Evolutionary conservation across 2,888 invertebrate genomes (phyloP).

Genomic region (Parapristionchus giblindavisi): DNA sequence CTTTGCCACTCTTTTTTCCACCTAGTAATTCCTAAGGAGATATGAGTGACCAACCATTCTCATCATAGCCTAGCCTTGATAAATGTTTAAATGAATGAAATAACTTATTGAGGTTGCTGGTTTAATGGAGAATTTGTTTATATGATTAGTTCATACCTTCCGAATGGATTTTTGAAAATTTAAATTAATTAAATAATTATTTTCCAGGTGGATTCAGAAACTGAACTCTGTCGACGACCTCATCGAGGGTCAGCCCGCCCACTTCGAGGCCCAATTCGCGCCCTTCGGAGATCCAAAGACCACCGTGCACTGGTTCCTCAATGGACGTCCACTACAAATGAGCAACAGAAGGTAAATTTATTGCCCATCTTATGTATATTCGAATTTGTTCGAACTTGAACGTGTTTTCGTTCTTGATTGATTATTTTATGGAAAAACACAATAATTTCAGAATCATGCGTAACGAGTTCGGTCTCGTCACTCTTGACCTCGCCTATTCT

Average conservation of each 20-base stretch:
- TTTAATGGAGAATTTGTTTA: too few relatives aligned
- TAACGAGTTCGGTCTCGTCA: slow-evolving; percentile 93
- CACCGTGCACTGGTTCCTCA: slow-evolving; percentile 74
- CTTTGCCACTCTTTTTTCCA: too few relatives aligned
- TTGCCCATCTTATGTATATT: too few relatives aligned
- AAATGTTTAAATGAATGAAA: too few relatives aligned
- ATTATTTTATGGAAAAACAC: background rate
- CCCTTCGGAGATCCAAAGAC: slow-evolving; percentile 70
- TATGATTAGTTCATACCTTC: background rate
- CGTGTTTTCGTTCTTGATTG: too few relatives aligned
- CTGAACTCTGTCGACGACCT: slow-evolving; percentile 55
- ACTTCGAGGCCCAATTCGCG: slow-evolving; percentile 85
- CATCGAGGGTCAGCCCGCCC: slow-evolving; percentile 83
- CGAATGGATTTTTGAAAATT: background rate
- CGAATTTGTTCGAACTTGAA: too few relatives aligned
- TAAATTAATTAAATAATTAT: background rate
- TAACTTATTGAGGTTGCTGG: too few relatives aligned
- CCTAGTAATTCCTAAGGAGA: too few relatives aligned
- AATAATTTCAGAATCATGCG: slow-evolving; percentile 67
- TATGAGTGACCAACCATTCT: too few relatives aligned
- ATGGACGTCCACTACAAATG: slow-evolving; percentile 84
- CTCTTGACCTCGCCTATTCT: slow-evolving; percentile 85
- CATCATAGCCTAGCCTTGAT: too few relatives aligned
- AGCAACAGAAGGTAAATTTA: slow-evolving; percentile 53
- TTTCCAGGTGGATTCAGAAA: slow-evolving; percentile 40